These are phyloP conservation scores for Brachyistius frenatus DNA, from an alignment of 2,113 vertebrate genomes.

Conservation along the genomic window DNA sequence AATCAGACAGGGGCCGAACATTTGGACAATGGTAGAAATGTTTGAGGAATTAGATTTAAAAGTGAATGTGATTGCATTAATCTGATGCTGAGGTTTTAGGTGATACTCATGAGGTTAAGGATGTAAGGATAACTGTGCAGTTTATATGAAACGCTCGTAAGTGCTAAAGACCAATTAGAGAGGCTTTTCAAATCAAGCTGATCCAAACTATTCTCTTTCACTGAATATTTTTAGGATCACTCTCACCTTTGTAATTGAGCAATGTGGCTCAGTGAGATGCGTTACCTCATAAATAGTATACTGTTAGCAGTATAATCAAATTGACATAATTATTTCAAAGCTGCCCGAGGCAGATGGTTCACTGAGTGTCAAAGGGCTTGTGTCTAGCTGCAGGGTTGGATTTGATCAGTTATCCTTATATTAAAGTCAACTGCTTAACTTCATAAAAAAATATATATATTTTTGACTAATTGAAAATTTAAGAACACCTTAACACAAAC, in stretches of 20 bases:
- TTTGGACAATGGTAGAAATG: constrained; percentile 74
- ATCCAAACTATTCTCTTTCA: constrained; percentile 54
- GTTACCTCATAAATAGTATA: constrained; percentile 55
- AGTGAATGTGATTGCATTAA: constrained; percentile 71
- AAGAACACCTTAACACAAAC: not conserved
- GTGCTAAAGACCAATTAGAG: constrained; percentile 66
- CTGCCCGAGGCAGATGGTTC: constrained; percentile 54
- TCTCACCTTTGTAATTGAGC: constrained; percentile 42
- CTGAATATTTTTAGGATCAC: constrained; percentile 8
- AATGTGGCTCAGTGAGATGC: constrained; percentile 10
- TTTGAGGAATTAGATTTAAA: constrained; percentile 78
- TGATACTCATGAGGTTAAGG: constrained; percentile 53
- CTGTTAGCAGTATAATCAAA: constrained; percentile 58
- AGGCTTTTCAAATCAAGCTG: constrained; percentile 31
- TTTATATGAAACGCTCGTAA: constrained; percentile 55
- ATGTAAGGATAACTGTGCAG: constrained; percentile 38
- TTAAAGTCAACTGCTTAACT: constrained; percentile 28
- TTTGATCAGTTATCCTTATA: constrained; percentile 49
- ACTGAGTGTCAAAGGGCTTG: constrained; percentile 65
- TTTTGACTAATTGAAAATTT: constrained; percentile 14
- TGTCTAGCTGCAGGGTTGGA: constrained; percentile 67
- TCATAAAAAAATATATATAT: constrained; percentile 21
- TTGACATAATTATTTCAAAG: constrained; percentile 68
- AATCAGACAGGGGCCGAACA: constrained; percentile 58
- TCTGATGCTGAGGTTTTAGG: constrained; percentile 67